Evolutionary conservation across 2,888 invertebrate genomes (phyloP), one percentile per base, ranked within the genome.

Genomic region (Hydrotaea diabolus): DNA sequence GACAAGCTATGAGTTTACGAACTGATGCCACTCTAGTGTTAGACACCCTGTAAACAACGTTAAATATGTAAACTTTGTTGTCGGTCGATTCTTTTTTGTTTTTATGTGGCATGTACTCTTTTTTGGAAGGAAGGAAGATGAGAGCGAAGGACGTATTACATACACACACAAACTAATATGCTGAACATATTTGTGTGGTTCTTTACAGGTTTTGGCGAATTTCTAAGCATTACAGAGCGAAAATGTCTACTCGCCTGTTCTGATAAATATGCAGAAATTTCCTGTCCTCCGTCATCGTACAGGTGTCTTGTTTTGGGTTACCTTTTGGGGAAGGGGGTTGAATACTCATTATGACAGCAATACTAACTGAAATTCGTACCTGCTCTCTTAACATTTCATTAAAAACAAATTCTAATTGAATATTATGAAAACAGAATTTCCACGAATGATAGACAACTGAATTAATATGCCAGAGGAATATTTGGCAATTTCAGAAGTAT

Each of bases 1-100:
- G 19, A 59, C 26, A n/a, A 57, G 2, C 13, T 31, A 62, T 9
- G 13, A n/a, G n/a, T 9, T n/a, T 31, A 15, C 62, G 13, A 23
- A 59, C 26, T 26, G 13, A 15, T 31, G 15, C 36, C 62, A 36
- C 15, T 26, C 11, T 62, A 17, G n/a, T 62, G 62, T 62, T 62
- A 62, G 31, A 62, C 62, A 62, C 26, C n/a, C 17, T 62, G 62
- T 62, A 62, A 62, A 62, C 62, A 62, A 62, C 23, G 31, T 36
- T 31, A 23, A 62, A 62, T 62, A 62, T 62, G 31, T 31, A 31
- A 62, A 62, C 62, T 62, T 62, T 31, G 62, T 62, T 62, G 31
- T 62, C 31, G 21, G 21, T 62, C 31, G 31, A 1, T 39, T 39
- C 1, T 39, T 39, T 62, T 62, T 31, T 62, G 4, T 15, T 31